Conservation (phyloP, 2,888 invertebrate genomes). For the Tricholauxania praeusta region DNA sequence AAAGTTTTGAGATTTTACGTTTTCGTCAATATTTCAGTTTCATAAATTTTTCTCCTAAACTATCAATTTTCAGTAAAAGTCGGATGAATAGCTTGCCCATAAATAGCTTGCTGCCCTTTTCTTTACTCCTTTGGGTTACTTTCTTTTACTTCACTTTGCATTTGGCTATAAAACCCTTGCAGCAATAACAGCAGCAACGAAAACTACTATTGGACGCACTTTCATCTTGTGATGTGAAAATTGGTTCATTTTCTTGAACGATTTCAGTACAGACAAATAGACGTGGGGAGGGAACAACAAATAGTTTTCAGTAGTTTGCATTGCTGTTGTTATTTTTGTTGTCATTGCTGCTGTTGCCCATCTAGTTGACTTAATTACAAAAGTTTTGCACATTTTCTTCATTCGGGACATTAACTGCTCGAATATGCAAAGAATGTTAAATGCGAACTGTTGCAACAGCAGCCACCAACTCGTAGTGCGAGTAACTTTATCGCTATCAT, state of each 20-base stretch:
- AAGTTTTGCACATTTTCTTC: constrained; percentile 32
- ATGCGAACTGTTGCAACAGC: constrained; percentile 30
- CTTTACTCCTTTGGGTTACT: not conserved
- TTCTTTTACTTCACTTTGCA: too few relatives aligned
- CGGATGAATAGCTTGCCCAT: too few relatives aligned
- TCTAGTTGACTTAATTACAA: constrained; percentile 33
- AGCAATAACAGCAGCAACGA: not conserved
- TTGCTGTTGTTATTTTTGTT: constrained; percentile 1
- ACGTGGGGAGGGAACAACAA: too few relatives aligned
- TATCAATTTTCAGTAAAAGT: too few relatives aligned
- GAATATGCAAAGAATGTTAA: constrained; percentile 45
- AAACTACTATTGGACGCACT: not conserved
- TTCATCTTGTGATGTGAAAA: constrained; percentile 18
- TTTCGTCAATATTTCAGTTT: too few relatives aligned
- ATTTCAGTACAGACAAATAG: not conserved
- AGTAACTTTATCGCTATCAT: not conserved
- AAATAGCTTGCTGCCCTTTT: not conserved
- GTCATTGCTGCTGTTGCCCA: constrained; percentile 15
- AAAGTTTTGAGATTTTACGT: too few relatives aligned
- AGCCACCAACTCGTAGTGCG: not conserved
- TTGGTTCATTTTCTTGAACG: constrained; percentile 17
- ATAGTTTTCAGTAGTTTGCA: constrained; percentile 19
- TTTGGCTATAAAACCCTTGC: too few relatives aligned
- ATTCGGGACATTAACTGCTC: constrained; percentile 43
- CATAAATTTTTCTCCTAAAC: too few relatives aligned